These are phyloP conservation scores for Sogatella furcifera DNA, from an alignment of 1,140 invertebrate genomes.

Conservation along the genomic window DNA sequence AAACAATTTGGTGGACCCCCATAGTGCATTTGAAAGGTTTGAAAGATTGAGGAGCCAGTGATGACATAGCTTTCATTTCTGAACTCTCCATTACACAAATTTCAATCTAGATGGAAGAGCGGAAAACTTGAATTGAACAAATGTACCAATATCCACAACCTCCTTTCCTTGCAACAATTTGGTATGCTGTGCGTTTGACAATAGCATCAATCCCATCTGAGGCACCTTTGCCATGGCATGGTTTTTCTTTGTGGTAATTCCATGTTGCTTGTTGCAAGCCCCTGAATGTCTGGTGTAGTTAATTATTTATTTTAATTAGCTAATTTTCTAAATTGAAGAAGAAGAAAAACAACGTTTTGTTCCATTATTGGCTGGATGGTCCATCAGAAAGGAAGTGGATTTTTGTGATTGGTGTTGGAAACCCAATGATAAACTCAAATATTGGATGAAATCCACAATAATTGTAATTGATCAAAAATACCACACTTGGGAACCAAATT, in stretches of 20 bases:
- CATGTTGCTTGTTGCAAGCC: slow-evolving; percentile 26
- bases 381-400: slow-evolving; percentile 21
- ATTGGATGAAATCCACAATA: slow-evolving; percentile 11
- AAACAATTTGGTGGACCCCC: slow-evolving; percentile 10
- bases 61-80: slow-evolving; percentile 11
- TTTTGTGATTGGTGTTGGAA: slow-evolving; percentile 6
- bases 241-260: slow-evolving; percentile 34
- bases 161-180: slow-evolving; percentile 28
- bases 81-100: slow-evolving; percentile 8
- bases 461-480: too few species aligned
- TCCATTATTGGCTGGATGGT: slow-evolving; percentile 20
- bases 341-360: slow-evolving; percentile 19
- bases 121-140: slow-evolving; percentile 3
- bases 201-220: slow-evolving; percentile 34
- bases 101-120: background rate
- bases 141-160: slow-evolving; percentile 19
- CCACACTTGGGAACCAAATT: too few species aligned
- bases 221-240: slow-evolving; percentile 36
- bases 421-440: slow-evolving; percentile 6
- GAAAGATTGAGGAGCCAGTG: background rate
- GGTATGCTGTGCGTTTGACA: slow-evolving; percentile 32
- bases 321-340: too few species aligned
- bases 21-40: slow-evolving; percentile 14
- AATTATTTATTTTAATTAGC: too few species aligned
- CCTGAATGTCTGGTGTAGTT: slow-evolving; percentile 16